Evolutionary conservation across 1,140 invertebrate species (phyloP).

Genomic region (Atopsyche davidsoni): DNA sequence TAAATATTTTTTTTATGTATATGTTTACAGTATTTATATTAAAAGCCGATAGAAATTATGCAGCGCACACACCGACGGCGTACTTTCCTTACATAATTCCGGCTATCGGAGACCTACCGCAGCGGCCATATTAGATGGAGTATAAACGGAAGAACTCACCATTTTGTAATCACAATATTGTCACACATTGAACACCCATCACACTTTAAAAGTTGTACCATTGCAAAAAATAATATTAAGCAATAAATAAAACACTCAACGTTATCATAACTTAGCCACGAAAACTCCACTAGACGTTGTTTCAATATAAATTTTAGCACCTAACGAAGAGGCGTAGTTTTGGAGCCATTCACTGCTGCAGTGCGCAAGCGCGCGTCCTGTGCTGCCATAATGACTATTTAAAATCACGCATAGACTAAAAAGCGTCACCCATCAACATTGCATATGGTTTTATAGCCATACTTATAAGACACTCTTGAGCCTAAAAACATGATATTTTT

Average conservation of each 20-base stretch:
- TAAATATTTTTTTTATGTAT: no score
- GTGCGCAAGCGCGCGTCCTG: constrained; percentile 13
- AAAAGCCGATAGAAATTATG: constrained; percentile 9
- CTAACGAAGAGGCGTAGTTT: constrained; percentile 11
- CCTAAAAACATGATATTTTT: no score
- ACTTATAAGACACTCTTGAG: no score
- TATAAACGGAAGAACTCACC: constrained; percentile 22
- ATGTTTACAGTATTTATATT: no score
- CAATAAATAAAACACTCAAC: constrained; percentile 8
- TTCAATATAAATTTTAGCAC: constrained; percentile 15
- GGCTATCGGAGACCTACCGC: constrained; percentile 15
- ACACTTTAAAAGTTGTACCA: constrained; percentile 21
- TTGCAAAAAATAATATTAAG: constrained; percentile 19
- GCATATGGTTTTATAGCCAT: no score
- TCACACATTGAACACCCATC: constrained; percentile 23
- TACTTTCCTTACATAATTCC: constrained; percentile 23
- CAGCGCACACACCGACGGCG: neutral
- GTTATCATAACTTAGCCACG: constrained; percentile 18
- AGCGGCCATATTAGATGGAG: constrained; percentile 21
- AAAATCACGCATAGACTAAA: no score
- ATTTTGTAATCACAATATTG: constrained; percentile 27
- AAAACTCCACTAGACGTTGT: constrained; percentile 8
- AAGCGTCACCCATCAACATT: no score
- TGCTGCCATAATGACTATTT: no score
- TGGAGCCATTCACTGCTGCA: constrained; percentile 2